A percentile compares a stretch with the other conserved stretches of the same genome.
phyloP scores from a whole-genome alignment of 1,140 invertebrate genomes.

The Cyclargus thomasi region DNA sequence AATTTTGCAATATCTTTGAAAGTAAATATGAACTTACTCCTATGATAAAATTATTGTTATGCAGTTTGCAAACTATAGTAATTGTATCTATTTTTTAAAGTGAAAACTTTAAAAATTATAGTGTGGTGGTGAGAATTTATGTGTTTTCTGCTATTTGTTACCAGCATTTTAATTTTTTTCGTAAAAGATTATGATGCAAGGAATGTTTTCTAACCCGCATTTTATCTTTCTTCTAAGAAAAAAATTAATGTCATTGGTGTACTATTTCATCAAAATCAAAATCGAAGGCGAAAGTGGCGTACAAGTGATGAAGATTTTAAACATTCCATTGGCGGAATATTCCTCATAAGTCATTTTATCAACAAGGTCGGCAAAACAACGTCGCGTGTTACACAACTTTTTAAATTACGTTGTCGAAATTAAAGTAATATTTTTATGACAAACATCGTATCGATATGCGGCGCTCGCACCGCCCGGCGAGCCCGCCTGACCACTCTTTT shows the following conservation, averaged over 20 bases:
- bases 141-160: background rate
- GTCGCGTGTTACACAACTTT: conserved; percentile 62
- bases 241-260: background rate
- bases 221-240: background rate
- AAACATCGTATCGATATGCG: conserved; percentile 22
- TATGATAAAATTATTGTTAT: no score
- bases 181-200: background rate
- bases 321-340: conserved; percentile 34
- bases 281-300: background rate
- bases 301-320: conserved; percentile 19
- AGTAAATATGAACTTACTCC: no score
- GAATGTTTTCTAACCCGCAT: background rate
- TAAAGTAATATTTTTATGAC: conserved; percentile 27
- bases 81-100: no score
- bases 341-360: conserved; percentile 31
- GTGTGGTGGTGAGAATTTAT: no score
- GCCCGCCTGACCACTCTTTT: conserved; percentile 48
- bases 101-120: no score
- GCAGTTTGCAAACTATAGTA: no score
- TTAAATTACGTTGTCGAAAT: conserved; percentile 32
- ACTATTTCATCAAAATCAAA: background rate
- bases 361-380: conserved; percentile 56
- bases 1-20: no score
- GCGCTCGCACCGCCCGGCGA: conserved; percentile 43
- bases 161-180: background rate